Conservation (phyloP, 2,888 invertebrate species). For the Branchipolynoe longqiensis region DNA sequence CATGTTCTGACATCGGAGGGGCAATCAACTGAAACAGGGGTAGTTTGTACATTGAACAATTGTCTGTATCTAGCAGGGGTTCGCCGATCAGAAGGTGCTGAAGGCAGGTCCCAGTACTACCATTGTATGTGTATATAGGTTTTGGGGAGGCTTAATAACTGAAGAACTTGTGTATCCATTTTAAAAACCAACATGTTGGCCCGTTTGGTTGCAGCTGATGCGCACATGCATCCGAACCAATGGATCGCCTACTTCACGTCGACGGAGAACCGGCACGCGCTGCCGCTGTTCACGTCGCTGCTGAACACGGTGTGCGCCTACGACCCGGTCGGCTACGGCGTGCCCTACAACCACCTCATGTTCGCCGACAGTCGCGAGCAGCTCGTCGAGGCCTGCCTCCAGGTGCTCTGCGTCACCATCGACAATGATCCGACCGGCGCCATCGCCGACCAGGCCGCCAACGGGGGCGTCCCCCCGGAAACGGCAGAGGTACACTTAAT, state of each 20-base stretch:
- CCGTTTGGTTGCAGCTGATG: no score
- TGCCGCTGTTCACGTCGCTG: slow-evolving; percentile 98
- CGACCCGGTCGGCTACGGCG: slow-evolving; percentile 98
- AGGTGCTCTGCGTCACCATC: slow-evolving; percentile 92
- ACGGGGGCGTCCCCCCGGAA: slow-evolving; percentile 66
- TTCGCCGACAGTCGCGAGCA: slow-evolving; percentile 89
- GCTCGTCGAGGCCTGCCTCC: slow-evolving; percentile 74
- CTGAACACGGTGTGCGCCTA: slow-evolving; percentile 98
- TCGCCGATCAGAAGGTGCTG: no score
- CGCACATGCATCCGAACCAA: slow-evolving; percentile 83
- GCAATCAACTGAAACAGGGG: no score
- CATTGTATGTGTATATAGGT: no score
- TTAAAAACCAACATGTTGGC: no score
- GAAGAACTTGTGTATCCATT: no score
- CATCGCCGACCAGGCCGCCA: slow-evolving; percentile 86
- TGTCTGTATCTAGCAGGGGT: no score
- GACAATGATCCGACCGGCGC: slow-evolving; percentile 89
- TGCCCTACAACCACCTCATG: slow-evolving; percentile 97
- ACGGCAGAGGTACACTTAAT: slow-evolving; percentile 10
- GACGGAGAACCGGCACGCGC: slow-evolving; percentile 90
- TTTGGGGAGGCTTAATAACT: no score
- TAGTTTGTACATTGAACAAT: no score
- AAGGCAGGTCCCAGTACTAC: no score
- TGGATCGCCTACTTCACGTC: slow-evolving; percentile 87
- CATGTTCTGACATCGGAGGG: no score